phyloP scores from a whole-genome alignment of 2,888 invertebrate species.

The Venusia cambrica region DNA sequence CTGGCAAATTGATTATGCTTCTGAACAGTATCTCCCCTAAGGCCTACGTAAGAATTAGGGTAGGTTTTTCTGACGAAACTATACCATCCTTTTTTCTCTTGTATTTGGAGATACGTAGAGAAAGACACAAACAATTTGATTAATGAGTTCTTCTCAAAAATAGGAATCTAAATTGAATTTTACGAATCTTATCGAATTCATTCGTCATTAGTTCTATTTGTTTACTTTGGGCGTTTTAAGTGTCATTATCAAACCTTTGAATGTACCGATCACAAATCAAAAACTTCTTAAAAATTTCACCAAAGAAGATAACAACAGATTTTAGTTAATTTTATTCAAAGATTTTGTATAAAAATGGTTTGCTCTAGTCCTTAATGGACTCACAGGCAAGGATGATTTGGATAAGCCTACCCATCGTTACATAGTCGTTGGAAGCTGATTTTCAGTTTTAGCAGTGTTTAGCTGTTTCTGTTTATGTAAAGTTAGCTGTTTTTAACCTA shows the following conservation, averaged over 20 bases:
- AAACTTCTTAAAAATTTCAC: no score
- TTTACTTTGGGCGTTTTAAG: constrained; percentile 43
- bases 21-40: constrained; percentile 41
- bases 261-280: background rate
- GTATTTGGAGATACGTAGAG: constrained; percentile 2
- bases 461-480: no score
- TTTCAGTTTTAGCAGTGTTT: no score
- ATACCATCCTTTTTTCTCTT: constrained; percentile 24
- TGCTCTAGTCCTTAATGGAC: no score
- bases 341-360: no score
- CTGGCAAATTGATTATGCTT: constrained; percentile 52
- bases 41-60: constrained; percentile 48
- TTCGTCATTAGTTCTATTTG: constrained; percentile 45
- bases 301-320: no score
- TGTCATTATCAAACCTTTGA: constrained; percentile 14
- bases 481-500: no score
- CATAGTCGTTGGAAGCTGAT: no score
- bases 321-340: no score
- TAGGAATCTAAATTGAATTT: constrained; percentile 55
- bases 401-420: no score
- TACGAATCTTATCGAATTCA: constrained; percentile 38
- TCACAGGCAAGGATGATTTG: no score
- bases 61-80: constrained; percentile 27
- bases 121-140: constrained; percentile 44
- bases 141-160: constrained; percentile 54